Base-by-base conservation (phyloP, 2,888 invertebrate species). In the Parapristionchus giblindavisi region DNA sequence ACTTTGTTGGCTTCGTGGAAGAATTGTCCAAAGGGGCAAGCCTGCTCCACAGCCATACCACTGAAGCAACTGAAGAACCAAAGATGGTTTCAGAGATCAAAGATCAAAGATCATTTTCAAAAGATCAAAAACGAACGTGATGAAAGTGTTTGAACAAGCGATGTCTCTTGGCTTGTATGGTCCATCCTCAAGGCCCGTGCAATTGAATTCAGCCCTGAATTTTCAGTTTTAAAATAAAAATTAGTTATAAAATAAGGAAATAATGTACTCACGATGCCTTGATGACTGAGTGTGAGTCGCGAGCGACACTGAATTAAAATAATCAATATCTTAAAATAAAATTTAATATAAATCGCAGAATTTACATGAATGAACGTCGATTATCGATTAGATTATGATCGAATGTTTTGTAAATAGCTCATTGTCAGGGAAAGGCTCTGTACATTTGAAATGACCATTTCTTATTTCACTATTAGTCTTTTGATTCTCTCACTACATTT, bases 101-200 rank as follows among this genome's bases (percentile, higher is more conserved):
- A n/a, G n/a, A n/a, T n/a, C n/a, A n/a, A n/a, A n/a, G n/a, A n/a
- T n/a, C n/a, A n/a, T n/a, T n/a, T n/a, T n/a, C n/a, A n/a, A n/a
- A n/a, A n/a, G n/a, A 43, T 3, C 17, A 14, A n/a, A 36, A 36
- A 68, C 68, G 17, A 27, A 68, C 68, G 68, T 58, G 58, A 71
- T 71, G 71, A 71, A 71, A 3, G 71, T 56, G 56, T 58, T 71
- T 24, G 71, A 71, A n/a, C 71, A 71, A 29, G 71, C 71, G 56
- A 58, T 71, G 56, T 71, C 71, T n/a, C 27, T 21, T 43, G 71
- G 71, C n/a, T 58, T 71, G 71, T 71, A 71, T 17, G 71, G 71
- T 1, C 71, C 71, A 56, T 71, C 71, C 0, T 8, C 40, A 43
- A 71, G 58, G 11, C 34, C 34, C 24, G 56, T 56, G 71, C 71